phyloP scores from a whole-genome alignment of 2,888 invertebrate genomes.

The Panzeria rudis region DNA sequence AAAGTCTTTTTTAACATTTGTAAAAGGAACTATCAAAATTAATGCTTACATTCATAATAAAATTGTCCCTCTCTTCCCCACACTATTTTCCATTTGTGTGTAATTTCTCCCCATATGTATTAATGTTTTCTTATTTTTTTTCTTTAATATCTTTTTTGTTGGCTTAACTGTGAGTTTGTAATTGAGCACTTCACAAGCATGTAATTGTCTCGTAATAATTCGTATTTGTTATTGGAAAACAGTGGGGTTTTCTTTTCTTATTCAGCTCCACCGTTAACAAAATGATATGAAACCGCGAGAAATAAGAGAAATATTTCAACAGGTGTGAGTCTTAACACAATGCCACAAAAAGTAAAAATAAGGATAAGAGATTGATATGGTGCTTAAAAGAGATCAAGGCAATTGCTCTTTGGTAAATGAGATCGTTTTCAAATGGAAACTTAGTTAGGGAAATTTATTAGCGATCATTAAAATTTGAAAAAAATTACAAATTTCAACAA shows the following conservation, averaged over 20 bases:
- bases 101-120: conserved; percentile 26
- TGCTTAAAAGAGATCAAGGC: conserved; percentile 55
- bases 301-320: conserved; percentile 61
- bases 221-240: conserved; percentile 73
- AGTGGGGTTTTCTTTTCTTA: conserved; percentile 51
- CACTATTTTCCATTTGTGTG: not conserved
- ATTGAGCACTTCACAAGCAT: conserved; percentile 74
- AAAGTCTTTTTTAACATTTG: no score
- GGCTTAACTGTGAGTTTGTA: conserved; percentile 56
- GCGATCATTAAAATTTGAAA: conserved; percentile 2
- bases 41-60: no score
- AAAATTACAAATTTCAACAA: not conserved
- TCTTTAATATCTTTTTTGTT: conserved; percentile 5
- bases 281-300: conserved; percentile 10
- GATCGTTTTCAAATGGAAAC: conserved; percentile 6
- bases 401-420: conserved; percentile 59
- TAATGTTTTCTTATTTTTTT: not conserved
- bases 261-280: not conserved
- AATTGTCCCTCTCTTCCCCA: not conserved
- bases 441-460: conserved; percentile 25
- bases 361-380: conserved; percentile 60
- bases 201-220: conserved; percentile 77
- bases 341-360: conserved; percentile 39
- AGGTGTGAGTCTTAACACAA: conserved; percentile 62
- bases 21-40: no score